These are phyloP conservation scores for Cyrtorhinus lividipennis DNA, from an alignment of 1,140 invertebrate species.

Conservation along the genomic window DNA sequence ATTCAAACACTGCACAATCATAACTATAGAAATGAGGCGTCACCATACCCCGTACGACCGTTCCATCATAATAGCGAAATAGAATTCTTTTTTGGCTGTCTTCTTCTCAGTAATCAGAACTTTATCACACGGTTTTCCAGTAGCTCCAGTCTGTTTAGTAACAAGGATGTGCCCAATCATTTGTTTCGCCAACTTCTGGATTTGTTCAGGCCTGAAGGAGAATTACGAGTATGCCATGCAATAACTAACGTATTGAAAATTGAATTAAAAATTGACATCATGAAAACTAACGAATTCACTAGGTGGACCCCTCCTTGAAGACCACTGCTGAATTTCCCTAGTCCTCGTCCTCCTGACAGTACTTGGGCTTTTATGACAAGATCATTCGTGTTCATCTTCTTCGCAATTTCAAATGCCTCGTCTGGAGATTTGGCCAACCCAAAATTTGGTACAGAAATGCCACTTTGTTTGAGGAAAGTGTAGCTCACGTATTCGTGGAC, in stretches of 20 bases:
- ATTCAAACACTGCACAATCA: no score
- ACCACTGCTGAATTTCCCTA: constrained; percentile 69
- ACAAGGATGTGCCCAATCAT: constrained; percentile 83
- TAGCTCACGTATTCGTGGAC: constrained; percentile 93
- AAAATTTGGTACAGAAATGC: constrained; percentile 84
- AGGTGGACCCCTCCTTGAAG: constrained; percentile 11
- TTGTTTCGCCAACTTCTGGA: constrained; percentile 58
- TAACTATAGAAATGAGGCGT: no score
- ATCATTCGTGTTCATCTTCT: constrained; percentile 64
- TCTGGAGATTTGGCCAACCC: constrained; percentile 72
- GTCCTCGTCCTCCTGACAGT: constrained; percentile 88
- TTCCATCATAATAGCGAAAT: constrained; percentile 93
- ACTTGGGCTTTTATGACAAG: constrained; percentile 94
- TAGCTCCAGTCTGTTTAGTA: constrained; percentile 89
- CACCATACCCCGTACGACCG: constrained; percentile 72
- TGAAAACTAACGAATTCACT: not conserved
- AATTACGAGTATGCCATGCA: no score
- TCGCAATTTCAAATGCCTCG: constrained; percentile 68
- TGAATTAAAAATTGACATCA: no score
- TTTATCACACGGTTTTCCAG: constrained; percentile 77
- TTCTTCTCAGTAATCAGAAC: constrained; percentile 89
- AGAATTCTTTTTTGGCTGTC: constrained; percentile 85
- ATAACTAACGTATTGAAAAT: no score
- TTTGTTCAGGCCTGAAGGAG: constrained; percentile 72
- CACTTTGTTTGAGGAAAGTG: constrained; percentile 62